Evolutionary conservation across 2,113 vertebrate genomes (phyloP).

Genomic region (Pseudopodoces humilis): DNA sequence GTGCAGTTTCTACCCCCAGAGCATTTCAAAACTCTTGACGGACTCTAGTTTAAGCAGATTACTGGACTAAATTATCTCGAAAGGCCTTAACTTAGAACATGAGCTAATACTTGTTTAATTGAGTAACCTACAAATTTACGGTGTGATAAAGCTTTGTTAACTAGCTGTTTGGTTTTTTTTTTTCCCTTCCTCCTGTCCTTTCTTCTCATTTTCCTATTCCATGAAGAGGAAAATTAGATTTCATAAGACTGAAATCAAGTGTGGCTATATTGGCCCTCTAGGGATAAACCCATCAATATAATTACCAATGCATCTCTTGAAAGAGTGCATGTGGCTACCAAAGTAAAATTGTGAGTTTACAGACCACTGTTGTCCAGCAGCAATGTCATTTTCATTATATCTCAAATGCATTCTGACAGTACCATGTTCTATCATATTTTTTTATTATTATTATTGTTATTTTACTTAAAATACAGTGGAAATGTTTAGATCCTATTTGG

Average conservation of each 20-base stretch:
- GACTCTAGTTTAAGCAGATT: not conserved
- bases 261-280: not conserved
- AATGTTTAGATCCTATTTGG: not conserved
- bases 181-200: too few species aligned
- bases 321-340: not conserved
- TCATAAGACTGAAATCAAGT: conserved; percentile 17
- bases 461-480: not conserved
- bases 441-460: not conserved
- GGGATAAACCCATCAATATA: conserved; percentile 9
- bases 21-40: not conserved
- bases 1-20: not conserved
- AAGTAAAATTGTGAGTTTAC: not conserved
- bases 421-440: not conserved
- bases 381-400: not conserved
- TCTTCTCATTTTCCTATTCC: not conserved
- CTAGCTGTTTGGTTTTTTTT: not conserved
- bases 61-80: not conserved
- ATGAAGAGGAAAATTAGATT: conserved; percentile 20
- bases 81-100: not conserved
- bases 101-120: not conserved
- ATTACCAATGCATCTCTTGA: conserved; percentile 9
- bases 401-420: not conserved
- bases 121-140: not conserved
- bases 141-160: not conserved
- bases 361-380: not conserved